Conservation (phyloP, 2,113 vertebrate species). For the Riparia riparia region DNA sequence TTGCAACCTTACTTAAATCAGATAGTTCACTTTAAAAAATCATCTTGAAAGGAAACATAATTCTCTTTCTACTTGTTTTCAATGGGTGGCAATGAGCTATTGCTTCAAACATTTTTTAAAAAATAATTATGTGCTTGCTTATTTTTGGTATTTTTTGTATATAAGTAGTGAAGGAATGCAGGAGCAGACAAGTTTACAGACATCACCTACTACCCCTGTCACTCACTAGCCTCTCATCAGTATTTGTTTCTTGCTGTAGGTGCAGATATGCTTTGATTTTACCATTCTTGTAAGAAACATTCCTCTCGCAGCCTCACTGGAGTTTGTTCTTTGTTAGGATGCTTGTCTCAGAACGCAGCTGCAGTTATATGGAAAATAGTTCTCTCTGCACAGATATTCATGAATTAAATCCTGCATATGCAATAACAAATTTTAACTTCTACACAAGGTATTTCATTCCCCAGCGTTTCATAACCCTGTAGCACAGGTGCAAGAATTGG, state of each 20-base stretch:
- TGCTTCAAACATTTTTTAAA: background rate
- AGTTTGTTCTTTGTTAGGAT: background rate
- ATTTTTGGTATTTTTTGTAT: background rate
- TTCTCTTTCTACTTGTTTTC: background rate
- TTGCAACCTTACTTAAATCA: background rate
- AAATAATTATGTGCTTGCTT: background rate
- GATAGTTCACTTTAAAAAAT: background rate
- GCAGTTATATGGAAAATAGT: background rate
- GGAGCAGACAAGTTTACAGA: conserved; percentile 49
- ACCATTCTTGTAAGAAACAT: background rate
- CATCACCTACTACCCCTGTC: background rate
- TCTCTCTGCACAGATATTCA: background rate
- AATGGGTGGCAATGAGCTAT: conserved; percentile 30
- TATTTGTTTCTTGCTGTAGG: conserved; percentile 34
- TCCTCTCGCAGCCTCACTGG: background rate
- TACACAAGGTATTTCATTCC: background rate
- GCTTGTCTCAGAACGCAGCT: background rate
- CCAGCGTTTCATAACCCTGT: background rate
- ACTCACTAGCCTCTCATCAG: background rate
- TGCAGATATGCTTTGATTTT: conserved; percentile 63
- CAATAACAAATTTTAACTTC: conserved; percentile 17
- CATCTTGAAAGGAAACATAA: background rate
- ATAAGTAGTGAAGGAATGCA: background rate
- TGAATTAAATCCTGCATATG: background rate
- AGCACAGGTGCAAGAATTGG: conserved; percentile 1